Evolutionary conservation across 64 coral and sea anemone species (phyloP).

Genomic region (Stichodactyla helianthus): DNA sequence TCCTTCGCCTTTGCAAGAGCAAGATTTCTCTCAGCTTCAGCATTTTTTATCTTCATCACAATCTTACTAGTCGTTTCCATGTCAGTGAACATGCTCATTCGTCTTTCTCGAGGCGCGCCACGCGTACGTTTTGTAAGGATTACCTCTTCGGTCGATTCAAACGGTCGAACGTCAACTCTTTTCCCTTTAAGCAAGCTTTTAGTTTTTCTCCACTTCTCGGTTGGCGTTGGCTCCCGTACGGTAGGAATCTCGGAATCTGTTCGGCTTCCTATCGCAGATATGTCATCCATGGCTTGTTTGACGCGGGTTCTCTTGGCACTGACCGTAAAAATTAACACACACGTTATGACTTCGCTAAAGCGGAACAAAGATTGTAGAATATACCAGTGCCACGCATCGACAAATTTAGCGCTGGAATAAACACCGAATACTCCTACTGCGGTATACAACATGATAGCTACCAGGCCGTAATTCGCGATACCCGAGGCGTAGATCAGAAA

Average conservation of each 20-base stretch:
- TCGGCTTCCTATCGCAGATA: neutral
- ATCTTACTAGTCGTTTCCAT: neutral
- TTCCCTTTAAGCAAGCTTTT: neutral
- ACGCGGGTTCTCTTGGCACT: conserved; percentile 83
- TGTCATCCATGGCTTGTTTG: conserved; percentile 53
- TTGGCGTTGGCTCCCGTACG: neutral
- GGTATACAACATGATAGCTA: conserved; percentile 69
- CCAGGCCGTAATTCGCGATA: conserved; percentile 63
- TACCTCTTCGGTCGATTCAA: neutral
- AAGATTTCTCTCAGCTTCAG: neutral
- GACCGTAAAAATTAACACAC: conserved; percentile 80
- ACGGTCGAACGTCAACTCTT: neutral
- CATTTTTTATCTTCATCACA: neutral
- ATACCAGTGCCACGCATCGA: conserved; percentile 86
- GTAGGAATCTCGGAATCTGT: neutral
- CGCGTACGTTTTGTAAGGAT: neutral
- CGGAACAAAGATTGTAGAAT: conserved; percentile 73
- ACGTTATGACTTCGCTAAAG: conserved; percentile 48
- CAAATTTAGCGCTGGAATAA: conserved; percentile 71
- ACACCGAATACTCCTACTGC: conserved; percentile 82
- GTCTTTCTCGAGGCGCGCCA: neutral
- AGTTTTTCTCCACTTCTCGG: neutral
- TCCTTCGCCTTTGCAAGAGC: neutral
- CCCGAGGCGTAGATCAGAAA: conserved; percentile 80
- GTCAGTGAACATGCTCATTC: neutral